phyloP scores from a whole-genome alignment of 1,140 invertebrate genomes.

The Branchinecta lindahli region DNA sequence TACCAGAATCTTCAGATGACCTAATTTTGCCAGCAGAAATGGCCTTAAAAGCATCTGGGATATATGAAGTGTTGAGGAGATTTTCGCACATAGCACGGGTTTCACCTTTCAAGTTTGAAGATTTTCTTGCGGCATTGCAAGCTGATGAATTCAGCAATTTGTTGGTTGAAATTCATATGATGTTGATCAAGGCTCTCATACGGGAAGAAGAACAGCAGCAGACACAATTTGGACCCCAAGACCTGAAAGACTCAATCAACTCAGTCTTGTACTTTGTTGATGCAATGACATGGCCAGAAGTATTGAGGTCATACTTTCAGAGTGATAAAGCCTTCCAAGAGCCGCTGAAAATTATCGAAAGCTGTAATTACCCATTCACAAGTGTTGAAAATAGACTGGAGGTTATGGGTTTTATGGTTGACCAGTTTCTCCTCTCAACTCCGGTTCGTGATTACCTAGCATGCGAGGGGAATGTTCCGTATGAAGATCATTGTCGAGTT shows the following conservation, averaged over 20 bases:
- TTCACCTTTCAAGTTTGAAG: slow-evolving; percentile 87
- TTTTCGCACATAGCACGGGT: slow-evolving; percentile 75
- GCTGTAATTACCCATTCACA: slow-evolving; percentile 76
- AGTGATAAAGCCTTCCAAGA: slow-evolving; percentile 64
- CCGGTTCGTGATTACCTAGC: slow-evolving; percentile 79
- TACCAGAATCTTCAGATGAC: slow-evolving; percentile 82
- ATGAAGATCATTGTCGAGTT: slow-evolving; percentile 86
- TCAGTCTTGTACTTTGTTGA: slow-evolving; percentile 80
- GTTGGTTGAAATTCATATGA: slow-evolving; percentile 79
- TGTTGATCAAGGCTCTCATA: slow-evolving; percentile 72
- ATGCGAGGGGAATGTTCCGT: slow-evolving; percentile 80
- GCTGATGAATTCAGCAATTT: slow-evolving; percentile 81
- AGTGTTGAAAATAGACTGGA: slow-evolving; percentile 60
- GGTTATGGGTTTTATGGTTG: slow-evolving; percentile 77
- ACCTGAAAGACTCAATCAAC: slow-evolving; percentile 93
- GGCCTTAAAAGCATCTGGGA: slow-evolving; percentile 58
- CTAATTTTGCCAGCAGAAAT: slow-evolving; percentile 59
- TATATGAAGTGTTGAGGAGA: slow-evolving; percentile 86
- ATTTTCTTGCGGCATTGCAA: slow-evolving; percentile 80
- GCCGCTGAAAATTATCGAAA: slow-evolving; percentile 31
- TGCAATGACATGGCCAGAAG: slow-evolving; percentile 86
- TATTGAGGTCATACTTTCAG: slow-evolving; percentile 70
- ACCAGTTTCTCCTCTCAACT: slow-evolving; percentile 86
- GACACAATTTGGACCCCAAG: slow-evolving; percentile 84
- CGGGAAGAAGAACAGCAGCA: slow-evolving; percentile 88